Conservation (phyloP, 2,888 invertebrate species). For the Acronicta alni region DNA sequence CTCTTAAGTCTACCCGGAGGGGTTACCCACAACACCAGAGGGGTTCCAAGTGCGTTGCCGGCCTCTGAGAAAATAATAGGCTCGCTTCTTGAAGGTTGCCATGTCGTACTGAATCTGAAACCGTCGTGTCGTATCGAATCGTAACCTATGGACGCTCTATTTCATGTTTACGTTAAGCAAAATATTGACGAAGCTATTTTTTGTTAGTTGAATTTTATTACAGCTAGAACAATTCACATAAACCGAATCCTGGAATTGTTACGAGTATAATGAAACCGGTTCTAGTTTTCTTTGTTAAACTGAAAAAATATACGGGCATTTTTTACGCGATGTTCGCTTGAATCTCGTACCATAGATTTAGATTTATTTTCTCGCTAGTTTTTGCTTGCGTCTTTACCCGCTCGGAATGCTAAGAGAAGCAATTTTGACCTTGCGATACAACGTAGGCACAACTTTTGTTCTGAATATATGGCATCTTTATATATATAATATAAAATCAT, state of each 20-base stretch:
- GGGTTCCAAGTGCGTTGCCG: too few relatives aligned
- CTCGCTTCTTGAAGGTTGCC: too few relatives aligned
- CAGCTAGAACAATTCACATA: background rate
- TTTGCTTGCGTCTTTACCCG: constrained; percentile 75
- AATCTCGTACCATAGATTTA: constrained; percentile 52
- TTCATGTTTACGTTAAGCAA: too few relatives aligned
- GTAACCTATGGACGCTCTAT: too few relatives aligned
- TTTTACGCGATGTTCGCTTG: constrained; percentile 26
- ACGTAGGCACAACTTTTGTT: constrained; percentile 40
- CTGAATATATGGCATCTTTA: constrained; percentile 47
- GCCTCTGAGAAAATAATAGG: too few relatives aligned
- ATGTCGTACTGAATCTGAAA: too few relatives aligned
- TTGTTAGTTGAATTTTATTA: background rate
- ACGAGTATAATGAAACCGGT: background rate
- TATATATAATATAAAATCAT: constrained; percentile 20
- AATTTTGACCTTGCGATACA: constrained; percentile 68
- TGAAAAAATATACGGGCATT: too few relatives aligned
- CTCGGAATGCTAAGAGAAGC: constrained; percentile 73
- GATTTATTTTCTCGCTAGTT: constrained; percentile 73
- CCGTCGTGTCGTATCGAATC: too few relatives aligned
- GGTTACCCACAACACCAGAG: too few relatives aligned
- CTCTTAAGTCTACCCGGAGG: too few relatives aligned
- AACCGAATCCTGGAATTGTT: background rate
- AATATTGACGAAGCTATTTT: background rate
- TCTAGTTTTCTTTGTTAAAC: background rate